Evolutionary conservation across 2,113 vertebrate genomes (phyloP).

Genomic region (Pollimyrus isidori): DNA sequence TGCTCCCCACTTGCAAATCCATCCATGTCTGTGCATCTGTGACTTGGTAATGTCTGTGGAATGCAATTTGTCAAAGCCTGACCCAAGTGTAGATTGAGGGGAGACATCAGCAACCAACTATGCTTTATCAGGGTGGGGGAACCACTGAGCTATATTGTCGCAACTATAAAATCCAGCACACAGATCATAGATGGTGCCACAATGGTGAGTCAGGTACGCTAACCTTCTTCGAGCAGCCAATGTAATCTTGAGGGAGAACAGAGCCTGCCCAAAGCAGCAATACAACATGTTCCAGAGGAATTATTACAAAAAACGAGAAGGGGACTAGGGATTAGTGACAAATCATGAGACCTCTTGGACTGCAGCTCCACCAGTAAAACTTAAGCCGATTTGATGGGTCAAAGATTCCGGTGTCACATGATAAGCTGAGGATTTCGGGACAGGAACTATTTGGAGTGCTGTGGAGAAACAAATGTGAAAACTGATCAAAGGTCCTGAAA

Average conservation of each 20-base stretch:
- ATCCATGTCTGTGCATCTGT: background rate
- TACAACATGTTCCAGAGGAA: background rate
- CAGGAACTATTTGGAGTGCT: background rate
- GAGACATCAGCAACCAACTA: background rate
- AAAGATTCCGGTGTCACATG: constrained; percentile 34
- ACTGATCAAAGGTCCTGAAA: constrained; percentile 34
- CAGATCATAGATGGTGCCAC: background rate
- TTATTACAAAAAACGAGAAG: background rate
- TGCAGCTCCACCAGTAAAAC: background rate
- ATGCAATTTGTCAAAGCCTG: background rate
- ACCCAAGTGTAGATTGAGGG: background rate
- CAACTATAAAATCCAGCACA: background rate
- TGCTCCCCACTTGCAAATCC: background rate
- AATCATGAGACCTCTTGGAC: constrained; percentile 19
- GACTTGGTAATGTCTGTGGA: background rate
- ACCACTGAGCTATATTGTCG: background rate
- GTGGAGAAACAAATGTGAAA: constrained; percentile 12
- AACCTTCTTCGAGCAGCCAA: background rate
- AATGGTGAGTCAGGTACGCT: background rate
- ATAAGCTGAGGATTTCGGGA: constrained; percentile 9
- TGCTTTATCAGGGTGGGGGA: background rate
- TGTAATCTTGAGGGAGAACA: background rate
- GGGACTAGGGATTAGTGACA: background rate
- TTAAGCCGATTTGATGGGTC: constrained; percentile 24
- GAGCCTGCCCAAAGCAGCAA: background rate